These are phyloP conservation scores for Oscheius sp. DNA, from an alignment of 2,888 invertebrate genomes.

Conservation along the genomic window DNA sequence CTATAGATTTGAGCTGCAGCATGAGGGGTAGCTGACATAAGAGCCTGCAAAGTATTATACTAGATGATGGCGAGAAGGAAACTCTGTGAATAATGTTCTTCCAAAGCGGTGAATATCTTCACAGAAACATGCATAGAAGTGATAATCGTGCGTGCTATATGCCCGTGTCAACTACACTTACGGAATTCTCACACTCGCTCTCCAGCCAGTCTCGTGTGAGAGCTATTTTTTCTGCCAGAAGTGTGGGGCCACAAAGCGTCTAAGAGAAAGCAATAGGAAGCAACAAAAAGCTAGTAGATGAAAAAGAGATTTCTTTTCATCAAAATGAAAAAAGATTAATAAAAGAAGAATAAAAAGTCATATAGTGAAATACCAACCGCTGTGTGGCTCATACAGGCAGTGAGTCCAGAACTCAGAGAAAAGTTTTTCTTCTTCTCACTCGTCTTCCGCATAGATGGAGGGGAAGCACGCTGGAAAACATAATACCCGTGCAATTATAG, in stretches of 20 bases:
- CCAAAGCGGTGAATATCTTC: slow-evolving; percentile 6
- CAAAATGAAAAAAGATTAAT: background rate
- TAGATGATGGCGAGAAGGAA: background rate
- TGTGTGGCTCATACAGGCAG: slow-evolving; percentile 55
- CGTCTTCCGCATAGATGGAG: slow-evolving; percentile 31
- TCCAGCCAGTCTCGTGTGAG: slow-evolving; percentile 34
- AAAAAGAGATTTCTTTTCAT: background rate
- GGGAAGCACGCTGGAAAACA: slow-evolving; percentile 14
- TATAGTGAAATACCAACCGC: slow-evolving; percentile 57
- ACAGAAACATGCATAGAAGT: slow-evolving; percentile 12
- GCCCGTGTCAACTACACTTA: slow-evolving; percentile 23
- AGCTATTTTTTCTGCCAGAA: slow-evolving; percentile 25
- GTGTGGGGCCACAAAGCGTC: slow-evolving; percentile 30
- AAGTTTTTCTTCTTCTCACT: slow-evolving; percentile 36
- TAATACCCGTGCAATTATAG: background rate
- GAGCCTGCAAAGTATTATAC: slow-evolving; percentile 45
- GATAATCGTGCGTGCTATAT: slow-evolving; percentile 8
- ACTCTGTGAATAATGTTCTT: slow-evolving; percentile 14
- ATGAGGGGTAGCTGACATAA: slow-evolving; percentile 60
- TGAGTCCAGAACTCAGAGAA: slow-evolving; percentile 51
- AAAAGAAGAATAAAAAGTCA: no score
- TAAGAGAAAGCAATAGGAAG: slow-evolving; percentile 24
- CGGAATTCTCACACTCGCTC: slow-evolving; percentile 38
- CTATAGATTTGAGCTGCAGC: slow-evolving; percentile 55
- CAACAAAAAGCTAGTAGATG: no score